phyloP scores from a whole-genome alignment of 2,113 vertebrate genomes.

The Myrmophylax atrothorax region DNA sequence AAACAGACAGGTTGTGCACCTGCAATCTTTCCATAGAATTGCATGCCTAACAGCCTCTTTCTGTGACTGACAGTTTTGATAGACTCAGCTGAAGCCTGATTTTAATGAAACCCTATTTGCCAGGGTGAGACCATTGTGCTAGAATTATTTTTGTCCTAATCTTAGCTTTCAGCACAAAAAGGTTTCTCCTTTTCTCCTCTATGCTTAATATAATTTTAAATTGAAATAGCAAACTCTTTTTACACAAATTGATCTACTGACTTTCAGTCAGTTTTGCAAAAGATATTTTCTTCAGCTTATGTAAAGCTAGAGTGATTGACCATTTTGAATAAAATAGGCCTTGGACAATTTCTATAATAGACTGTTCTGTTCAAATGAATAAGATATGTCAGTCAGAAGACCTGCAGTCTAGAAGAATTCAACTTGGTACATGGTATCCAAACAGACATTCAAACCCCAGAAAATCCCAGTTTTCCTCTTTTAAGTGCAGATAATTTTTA shows the following conservation, averaged over 20 bases:
- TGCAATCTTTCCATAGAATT: background rate
- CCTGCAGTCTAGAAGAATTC: background rate
- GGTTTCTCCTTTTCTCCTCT: conserved; percentile 16
- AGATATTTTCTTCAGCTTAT: conserved; percentile 38
- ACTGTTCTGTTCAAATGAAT: conserved; percentile 1
- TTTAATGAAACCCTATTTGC: conserved; percentile 42
- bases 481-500: background rate
- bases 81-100: background rate
- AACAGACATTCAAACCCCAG: background rate
- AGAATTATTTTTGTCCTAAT: conserved; percentile 32
- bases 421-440: background rate
- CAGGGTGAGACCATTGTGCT: background rate
- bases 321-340: conserved; percentile 31
- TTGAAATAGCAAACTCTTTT: conserved; percentile 16
- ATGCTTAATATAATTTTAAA: conserved; percentile 15
- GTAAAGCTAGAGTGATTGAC: background rate
- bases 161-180: conserved; percentile 32
- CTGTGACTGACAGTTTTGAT: conserved; percentile 43
- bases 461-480: background rate
- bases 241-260: conserved; percentile 11
- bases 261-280: conserved; percentile 29
- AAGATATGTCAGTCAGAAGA: background rate
- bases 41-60: background rate
- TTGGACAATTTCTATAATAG: conserved; percentile 21
- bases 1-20: background rate